phyloP scores from a whole-genome alignment of 2,888 invertebrate species.

The Leptogaster cylindrica region DNA sequence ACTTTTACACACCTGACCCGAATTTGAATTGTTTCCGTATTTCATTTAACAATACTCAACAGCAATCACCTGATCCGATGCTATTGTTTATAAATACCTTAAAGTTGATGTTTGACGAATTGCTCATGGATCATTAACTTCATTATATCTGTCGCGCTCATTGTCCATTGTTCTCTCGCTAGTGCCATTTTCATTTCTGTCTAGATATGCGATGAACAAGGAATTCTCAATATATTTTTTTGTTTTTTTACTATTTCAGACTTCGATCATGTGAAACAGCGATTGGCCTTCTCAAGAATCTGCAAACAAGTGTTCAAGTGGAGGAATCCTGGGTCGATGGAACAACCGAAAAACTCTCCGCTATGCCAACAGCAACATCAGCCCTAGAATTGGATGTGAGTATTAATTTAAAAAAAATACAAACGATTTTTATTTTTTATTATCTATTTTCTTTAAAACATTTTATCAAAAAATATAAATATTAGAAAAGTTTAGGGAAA shows the following conservation, averaged over 20 bases:
- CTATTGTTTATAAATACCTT: too few species aligned
- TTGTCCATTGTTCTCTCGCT: too few species aligned
- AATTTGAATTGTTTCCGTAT: too few species aligned
- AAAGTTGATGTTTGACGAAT: too few species aligned
- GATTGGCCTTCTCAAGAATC: constrained; percentile 87
- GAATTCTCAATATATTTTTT: background rate
- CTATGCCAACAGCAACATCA: constrained; percentile 70
- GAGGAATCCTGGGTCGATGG: constrained; percentile 92
- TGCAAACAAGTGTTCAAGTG: constrained; percentile 83
- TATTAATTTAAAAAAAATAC: constrained; percentile 47
- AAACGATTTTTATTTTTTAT: background rate
- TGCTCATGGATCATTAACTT: too few species aligned
- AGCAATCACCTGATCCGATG: too few species aligned
- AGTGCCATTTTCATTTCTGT: too few species aligned
- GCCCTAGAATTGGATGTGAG: constrained; percentile 63
- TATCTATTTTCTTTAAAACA: background rate
- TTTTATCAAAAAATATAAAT: background rate
- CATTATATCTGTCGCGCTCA: too few species aligned
- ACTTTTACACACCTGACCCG: too few species aligned
- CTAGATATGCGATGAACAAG: background rate
- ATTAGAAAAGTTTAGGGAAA: too few species aligned
- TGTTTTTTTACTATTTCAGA: constrained; percentile 62
- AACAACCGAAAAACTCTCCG: constrained; percentile 79
- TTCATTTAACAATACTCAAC: too few species aligned
- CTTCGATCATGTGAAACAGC: constrained; percentile 90